phyloP scores from a whole-genome alignment of 1,140 invertebrate species.

The Cydia strobilella region DNA sequence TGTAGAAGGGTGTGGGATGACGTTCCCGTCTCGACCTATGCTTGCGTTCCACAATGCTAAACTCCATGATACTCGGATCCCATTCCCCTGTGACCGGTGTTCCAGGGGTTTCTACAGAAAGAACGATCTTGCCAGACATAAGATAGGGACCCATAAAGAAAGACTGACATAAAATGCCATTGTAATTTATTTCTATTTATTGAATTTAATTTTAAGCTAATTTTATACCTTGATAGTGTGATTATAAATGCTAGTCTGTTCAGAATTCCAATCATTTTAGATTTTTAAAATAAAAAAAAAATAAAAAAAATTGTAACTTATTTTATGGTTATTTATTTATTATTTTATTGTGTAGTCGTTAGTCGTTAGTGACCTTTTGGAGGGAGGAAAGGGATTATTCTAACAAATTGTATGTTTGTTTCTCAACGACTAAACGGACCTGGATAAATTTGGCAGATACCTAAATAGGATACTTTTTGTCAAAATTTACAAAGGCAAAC shows the following conservation, averaged over 20 bases:
- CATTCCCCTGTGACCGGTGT: constrained; percentile 62
- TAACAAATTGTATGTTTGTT: too few species aligned
- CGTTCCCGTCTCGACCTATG: constrained; percentile 59
- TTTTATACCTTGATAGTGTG: not conserved
- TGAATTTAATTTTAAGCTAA: not conserved
- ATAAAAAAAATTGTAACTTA: not conserved
- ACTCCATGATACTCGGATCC: constrained; percentile 50
- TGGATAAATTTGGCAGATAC: too few species aligned
- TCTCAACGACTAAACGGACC: too few species aligned
- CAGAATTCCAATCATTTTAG: not conserved
- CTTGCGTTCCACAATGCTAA: constrained; percentile 60
- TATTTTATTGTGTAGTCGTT: too few species aligned
- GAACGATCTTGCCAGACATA: constrained; percentile 64
- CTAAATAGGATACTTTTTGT: too few species aligned
- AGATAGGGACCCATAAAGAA: constrained; percentile 58
- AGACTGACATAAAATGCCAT: constrained; percentile 38
- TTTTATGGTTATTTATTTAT: not conserved
- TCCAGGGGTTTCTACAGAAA: constrained; percentile 65
- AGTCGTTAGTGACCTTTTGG: too few species aligned
- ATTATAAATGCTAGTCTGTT: constrained; percentile 1
- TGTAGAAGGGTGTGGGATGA: constrained; percentile 52
- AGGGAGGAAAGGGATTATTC: too few species aligned
- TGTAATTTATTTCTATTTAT: not conserved
- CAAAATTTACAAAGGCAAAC: too few species aligned
- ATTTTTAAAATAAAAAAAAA: not conserved